Conservation (phyloP, 2,797 vertebrate species). For the Microctenopoma steveboyesi region DNA sequence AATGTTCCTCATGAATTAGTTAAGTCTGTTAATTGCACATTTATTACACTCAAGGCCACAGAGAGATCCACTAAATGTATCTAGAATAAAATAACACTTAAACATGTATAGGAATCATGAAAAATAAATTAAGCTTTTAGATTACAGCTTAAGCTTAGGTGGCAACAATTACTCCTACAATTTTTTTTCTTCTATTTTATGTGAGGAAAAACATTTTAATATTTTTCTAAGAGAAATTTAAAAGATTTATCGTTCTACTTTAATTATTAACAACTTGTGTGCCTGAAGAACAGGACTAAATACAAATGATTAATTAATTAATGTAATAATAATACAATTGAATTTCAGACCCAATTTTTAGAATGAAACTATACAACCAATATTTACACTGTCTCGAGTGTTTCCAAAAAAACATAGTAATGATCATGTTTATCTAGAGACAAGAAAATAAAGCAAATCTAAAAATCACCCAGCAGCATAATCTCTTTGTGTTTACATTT, state of each 20-base stretch:
- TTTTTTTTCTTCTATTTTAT: constrained; percentile 30
- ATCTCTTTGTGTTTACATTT: constrained; percentile 79
- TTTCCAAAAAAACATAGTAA: constrained; percentile 44
- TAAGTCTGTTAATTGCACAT: constrained; percentile 82
- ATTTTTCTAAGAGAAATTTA: neutral
- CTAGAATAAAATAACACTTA: constrained; percentile 55
- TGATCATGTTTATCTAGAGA: constrained; percentile 60
- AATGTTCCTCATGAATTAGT: constrained; percentile 84
- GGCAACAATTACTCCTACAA: constrained; percentile 27
- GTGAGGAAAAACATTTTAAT: constrained; percentile 10
- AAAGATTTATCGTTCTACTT: constrained; percentile 4
- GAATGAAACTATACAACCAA: constrained; percentile 2
- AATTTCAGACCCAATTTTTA: constrained; percentile 6
- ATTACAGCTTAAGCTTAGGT: constrained; percentile 50
- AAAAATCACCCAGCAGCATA: constrained; percentile 61
- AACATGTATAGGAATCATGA: constrained; percentile 57
- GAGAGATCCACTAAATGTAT: constrained; percentile 75
- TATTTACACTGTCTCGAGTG: constrained; percentile 50
- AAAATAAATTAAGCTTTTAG: constrained; percentile 66
- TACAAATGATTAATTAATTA: neutral
- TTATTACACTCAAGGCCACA: constrained; percentile 77
- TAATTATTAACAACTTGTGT: neutral
- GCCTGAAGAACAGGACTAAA: neutral
- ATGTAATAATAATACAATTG: neutral
- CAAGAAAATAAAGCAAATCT: constrained; percentile 69